Evolutionary conservation across 2,113 vertebrate species (phyloP).

Genomic region (Lipotes vexillifer): DNA sequence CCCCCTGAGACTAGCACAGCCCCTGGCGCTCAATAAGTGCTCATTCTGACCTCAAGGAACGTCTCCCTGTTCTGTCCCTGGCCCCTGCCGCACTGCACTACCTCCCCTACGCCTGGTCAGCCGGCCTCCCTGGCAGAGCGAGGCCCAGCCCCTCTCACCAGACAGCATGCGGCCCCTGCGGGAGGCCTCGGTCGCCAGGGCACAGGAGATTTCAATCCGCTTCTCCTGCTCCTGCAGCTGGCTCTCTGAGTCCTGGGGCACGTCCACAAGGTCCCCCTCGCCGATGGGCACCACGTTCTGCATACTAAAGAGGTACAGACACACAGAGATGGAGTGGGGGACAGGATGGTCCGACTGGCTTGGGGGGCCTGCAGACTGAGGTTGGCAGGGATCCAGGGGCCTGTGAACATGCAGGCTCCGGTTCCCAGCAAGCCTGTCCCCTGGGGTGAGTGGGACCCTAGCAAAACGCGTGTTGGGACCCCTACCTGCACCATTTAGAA

Average conservation of each 20-base stretch:
- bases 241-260: slow-evolving; percentile 85
- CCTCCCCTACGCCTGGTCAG: slow-evolving; percentile 58
- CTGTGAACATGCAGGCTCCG: background rate
- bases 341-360: slow-evolving; percentile 39
- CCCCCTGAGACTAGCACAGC: background rate
- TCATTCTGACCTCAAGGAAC: background rate
- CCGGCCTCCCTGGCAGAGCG: slow-evolving; percentile 53
- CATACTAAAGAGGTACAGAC: slow-evolving; percentile 83
- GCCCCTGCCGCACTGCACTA: background rate
- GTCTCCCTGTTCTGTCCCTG: background rate
- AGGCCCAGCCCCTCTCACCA: slow-evolving; percentile 86
- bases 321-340: slow-evolving; percentile 67
- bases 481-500: background rate
- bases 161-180: slow-evolving; percentile 94
- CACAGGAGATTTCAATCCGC: slow-evolving; percentile 95
- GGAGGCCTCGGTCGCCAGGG: slow-evolving; percentile 95
- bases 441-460: slow-evolving; percentile 1
- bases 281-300: slow-evolving; percentile 92
- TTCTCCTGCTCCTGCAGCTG: slow-evolving; percentile 97
- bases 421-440: slow-evolving; percentile 36
- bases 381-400: background rate
- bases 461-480: background rate
- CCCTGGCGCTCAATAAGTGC: background rate
- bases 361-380: background rate
- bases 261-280: slow-evolving; percentile 88